Evolutionary conservation across 2,797 vertebrate species (phyloP), one percentile per base, ranked within the genome.

Genomic region (Coilia nasus): DNA sequence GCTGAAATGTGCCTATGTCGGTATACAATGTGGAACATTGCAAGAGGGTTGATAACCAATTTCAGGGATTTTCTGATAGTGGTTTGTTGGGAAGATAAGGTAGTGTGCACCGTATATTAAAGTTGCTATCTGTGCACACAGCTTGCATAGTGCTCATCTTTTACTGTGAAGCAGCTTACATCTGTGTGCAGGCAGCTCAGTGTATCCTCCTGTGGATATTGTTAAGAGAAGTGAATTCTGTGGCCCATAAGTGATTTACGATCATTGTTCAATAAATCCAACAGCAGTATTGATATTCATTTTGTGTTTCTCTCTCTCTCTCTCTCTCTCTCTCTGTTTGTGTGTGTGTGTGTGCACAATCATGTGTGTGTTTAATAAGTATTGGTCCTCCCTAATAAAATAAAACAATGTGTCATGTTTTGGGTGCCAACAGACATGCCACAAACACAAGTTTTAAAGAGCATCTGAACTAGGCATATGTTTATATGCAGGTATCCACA

Each of bases 21-120:
- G 25, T 11, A 64, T 15, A 54, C 10, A 54, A 54, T 15, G 14
- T 71, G 12, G 5, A 15, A 12, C 14, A 6, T 31, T 3, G 25
- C 64, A 25, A 1, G 21, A 64, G 23, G 62, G 62, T 23, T 28
- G 2, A 12, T 64, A 64, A 23, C 23, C 64, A 31, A 71, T 71
- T 64, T 64, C 5, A 25, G 23, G 62, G 62, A 64, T 64, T 71
- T 71, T 31, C 25, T 71, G 64, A 71, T 71, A 71, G 64, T 23
- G 25, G 2, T 71, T 25, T 31, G 12, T 71, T 31, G 25, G 64
- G 12, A 31, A 31, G 31, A 71, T 71, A 31, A 71, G 64, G 64
- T 15, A 25, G 0, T 28, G 23, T 25, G 62, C n/a, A 64, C 62
- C 23, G 12, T 3, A 28, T 11, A 64, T 64, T n/a, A 19, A 59